A percentile compares a stretch with the other conserved stretches of the same genome.
Conservation (phyloP, 2,888 invertebrate genomes). For the Euspilapteryx auroguttella region DNA sequence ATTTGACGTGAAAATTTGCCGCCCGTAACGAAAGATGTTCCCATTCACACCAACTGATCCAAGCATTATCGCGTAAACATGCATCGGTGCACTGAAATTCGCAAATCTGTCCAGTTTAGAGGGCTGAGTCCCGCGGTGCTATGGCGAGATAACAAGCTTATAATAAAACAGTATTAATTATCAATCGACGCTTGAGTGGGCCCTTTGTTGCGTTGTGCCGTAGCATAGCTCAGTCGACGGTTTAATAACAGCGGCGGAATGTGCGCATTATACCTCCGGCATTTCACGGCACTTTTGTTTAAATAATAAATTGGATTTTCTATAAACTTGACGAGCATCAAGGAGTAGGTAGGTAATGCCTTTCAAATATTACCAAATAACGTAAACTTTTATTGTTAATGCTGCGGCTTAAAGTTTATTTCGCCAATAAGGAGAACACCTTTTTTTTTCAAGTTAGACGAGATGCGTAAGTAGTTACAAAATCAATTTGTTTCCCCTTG, state of each 20-base stretch:
- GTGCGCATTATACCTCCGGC: slow-evolving; percentile 36
- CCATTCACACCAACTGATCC: no score
- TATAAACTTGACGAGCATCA: slow-evolving; percentile 22
- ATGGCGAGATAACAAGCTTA: slow-evolving; percentile 33
- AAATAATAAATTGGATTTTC: slow-evolving; percentile 44
- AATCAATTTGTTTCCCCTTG: slow-evolving; percentile 51
- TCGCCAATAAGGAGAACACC: no score
- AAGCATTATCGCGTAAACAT: slow-evolving; percentile 28
- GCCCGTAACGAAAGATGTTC: no score
- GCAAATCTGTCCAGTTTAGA: slow-evolving; percentile 4
- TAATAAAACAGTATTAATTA: slow-evolving; percentile 52
- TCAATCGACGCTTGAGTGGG: slow-evolving; percentile 23
- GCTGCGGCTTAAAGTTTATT: background rate
- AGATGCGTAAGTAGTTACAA: no score
- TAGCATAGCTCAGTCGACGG: slow-evolving; percentile 5
- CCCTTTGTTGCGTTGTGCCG: slow-evolving; percentile 15
- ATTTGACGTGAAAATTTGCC: no score
- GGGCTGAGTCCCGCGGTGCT: slow-evolving; percentile 15
- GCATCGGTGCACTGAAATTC: slow-evolving; percentile 25
- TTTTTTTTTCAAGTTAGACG: no score
- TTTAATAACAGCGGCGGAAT: slow-evolving; percentile 47
- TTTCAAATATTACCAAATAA: slow-evolving; percentile 4
- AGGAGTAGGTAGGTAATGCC: slow-evolving; percentile 15
- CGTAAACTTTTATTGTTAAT: background rate
- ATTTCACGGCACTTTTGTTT: slow-evolving; percentile 36